Conservation (phyloP, 1,140 invertebrate species). For the Teleogryllus occipitalis region DNA sequence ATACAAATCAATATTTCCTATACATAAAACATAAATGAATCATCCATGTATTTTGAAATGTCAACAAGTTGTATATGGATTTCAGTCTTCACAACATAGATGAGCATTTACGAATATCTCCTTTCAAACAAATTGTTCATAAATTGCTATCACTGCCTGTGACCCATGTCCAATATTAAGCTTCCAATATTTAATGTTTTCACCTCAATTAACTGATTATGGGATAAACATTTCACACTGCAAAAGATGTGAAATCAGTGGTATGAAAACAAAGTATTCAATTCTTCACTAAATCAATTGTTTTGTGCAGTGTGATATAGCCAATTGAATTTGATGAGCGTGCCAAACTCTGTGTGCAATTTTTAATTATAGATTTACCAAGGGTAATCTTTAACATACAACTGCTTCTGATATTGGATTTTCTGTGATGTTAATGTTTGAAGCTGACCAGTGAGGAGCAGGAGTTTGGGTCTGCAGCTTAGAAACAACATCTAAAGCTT, state of each 20-base stretch:
- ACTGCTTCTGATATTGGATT: slow-evolving; percentile 68
- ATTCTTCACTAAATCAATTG: not conserved
- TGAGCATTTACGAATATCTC: slow-evolving; percentile 1
- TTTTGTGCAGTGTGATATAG: not conserved
- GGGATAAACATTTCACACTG: not conserved
- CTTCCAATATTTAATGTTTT: not conserved
- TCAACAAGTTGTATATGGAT: not conserved
- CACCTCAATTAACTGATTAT: not conserved
- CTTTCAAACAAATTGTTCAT: not conserved
- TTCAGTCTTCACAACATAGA: slow-evolving; percentile 4
- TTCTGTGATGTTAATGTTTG: slow-evolving; percentile 66
- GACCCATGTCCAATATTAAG: not conserved
- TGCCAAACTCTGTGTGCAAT: not conserved
- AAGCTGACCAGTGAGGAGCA: slow-evolving; percentile 36
- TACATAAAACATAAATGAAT: not conserved
- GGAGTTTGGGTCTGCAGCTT: slow-evolving; percentile 39
- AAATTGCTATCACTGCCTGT: not conserved
- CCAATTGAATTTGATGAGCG: slow-evolving; percentile 1
- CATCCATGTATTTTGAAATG: slow-evolving; percentile 1
- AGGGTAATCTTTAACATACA: slow-evolving; percentile 47
- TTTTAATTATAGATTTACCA: not conserved
- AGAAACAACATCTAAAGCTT: slow-evolving; percentile 38
- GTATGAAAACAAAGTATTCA: not conserved
- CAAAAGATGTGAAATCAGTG: not conserved
- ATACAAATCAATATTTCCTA: not conserved